Evolutionary conservation across 2,113 vertebrate species (phyloP).

Genomic region (Alces alces): DNA sequence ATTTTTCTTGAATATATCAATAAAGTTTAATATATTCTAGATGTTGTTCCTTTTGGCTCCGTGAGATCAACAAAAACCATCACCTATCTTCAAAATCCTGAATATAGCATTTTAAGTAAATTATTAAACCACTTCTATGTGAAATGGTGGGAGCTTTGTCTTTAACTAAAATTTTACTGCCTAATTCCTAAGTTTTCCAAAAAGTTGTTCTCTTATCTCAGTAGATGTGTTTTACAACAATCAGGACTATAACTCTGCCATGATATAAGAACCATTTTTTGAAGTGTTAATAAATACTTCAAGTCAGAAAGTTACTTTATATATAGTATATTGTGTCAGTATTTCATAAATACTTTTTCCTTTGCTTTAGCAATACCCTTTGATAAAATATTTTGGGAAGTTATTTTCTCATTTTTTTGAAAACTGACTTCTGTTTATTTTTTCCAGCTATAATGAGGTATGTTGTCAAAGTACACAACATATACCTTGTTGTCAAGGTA

Average conservation of each 20-base stretch:
- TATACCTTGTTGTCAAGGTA: background rate
- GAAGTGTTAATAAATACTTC: background rate
- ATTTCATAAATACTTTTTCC: background rate
- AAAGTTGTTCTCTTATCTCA: background rate
- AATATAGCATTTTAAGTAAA: slow-evolving; percentile 1
- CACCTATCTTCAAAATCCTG: slow-evolving; percentile 2
- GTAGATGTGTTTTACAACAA: background rate
- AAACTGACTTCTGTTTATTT: background rate
- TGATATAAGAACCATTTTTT: background rate
- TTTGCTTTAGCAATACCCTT: background rate
- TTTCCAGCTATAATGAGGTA: background rate
- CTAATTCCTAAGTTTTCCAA: background rate
- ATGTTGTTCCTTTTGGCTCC: background rate
- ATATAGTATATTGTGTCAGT: background rate
- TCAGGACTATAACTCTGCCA: background rate
- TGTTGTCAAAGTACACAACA: background rate
- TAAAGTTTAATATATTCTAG: slow-evolving; percentile 29
- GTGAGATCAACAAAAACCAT: slow-evolving; percentile 24
- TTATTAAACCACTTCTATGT: slow-evolving; percentile 25
- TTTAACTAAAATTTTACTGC: slow-evolving; percentile 23
- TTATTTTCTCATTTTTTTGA: background rate
- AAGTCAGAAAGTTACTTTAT: background rate
- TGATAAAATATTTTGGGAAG: background rate
- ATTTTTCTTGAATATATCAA: background rate
- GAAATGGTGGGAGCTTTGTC: background rate